A percentile compares a stretch with the other conserved stretches of the same genome.
These are phyloP conservation scores for Cinclus cinclus DNA, from an alignment of 2,113 vertebrate genomes.

Conservation along the genomic window DNA sequence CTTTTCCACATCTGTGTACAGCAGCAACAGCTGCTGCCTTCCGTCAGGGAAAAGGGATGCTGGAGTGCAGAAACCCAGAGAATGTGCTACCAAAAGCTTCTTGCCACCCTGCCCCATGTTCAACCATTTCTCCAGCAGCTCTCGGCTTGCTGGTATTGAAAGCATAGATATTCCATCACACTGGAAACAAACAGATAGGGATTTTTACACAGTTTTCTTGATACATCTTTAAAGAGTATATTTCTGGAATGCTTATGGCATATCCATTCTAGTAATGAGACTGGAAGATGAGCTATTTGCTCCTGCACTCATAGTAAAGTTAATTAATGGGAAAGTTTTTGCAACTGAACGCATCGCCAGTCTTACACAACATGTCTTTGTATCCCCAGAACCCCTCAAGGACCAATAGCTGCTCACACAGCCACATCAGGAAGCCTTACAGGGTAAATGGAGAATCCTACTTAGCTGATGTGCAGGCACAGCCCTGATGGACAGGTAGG, in stretches of 20 bases:
- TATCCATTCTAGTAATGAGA: background rate
- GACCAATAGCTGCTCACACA: background rate
- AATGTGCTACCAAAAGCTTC: background rate
- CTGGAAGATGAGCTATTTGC: background rate
- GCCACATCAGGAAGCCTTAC: background rate
- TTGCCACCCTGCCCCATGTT: background rate
- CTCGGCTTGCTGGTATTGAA: background rate
- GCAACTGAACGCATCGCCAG: background rate
- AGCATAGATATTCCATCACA: accelerated
- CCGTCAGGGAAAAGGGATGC: background rate
- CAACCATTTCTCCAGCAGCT: background rate
- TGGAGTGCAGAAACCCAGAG: background rate
- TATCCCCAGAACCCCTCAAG: background rate
- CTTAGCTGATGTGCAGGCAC: background rate
- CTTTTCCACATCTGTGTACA: background rate
- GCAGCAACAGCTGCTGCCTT: constrained; percentile 14
- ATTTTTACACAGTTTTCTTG: background rate
- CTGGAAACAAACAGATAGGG: accelerated
- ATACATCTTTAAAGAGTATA: background rate
- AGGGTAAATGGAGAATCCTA: background rate
- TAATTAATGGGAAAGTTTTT: background rate
- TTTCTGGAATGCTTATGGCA: background rate
- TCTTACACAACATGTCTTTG: accelerated
- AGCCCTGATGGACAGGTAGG: background rate
- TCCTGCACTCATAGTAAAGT: background rate